Percentiles rank a stretch among this genome's conserved stretches.
These are phyloP conservation scores for Epiperipatus broadwayi DNA, from an alignment of 2,888 invertebrate species.

Conservation along the genomic window DNA sequence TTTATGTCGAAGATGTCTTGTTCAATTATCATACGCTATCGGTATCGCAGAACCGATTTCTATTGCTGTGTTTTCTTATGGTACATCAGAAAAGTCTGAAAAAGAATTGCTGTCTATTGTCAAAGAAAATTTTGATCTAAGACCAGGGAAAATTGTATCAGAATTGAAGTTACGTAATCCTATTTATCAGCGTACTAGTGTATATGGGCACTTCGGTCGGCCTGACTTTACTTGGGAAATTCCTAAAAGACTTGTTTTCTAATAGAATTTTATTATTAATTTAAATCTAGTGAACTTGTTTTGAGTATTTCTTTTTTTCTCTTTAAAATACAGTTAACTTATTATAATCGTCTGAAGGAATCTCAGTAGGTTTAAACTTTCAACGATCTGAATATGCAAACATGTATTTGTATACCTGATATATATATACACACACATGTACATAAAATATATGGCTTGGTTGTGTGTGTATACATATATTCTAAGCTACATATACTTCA, in stretches of 20 bases:
- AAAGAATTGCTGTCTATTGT: slow-evolving; percentile 33
- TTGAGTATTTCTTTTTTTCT: no score
- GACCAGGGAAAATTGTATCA: slow-evolving; percentile 36
- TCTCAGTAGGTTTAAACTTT: no score
- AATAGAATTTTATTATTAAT: neutral
- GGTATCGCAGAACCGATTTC: slow-evolving; percentile 36
- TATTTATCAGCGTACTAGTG: slow-evolving; percentile 91
- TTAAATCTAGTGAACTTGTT: no score
- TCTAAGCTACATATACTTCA: no score
- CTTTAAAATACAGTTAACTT: no score
- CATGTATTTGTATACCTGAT: no score
- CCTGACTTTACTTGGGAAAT: slow-evolving; percentile 91
- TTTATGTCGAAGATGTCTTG: slow-evolving; percentile 34
- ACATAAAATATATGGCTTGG: no score
- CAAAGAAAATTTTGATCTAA: slow-evolving; percentile 36
- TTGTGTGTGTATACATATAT: no score
- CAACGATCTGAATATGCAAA: no score
- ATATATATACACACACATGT: no score
- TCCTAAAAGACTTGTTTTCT: slow-evolving; percentile 49
- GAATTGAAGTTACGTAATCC: slow-evolving; percentile 79
- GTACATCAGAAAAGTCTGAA: slow-evolving; percentile 31
- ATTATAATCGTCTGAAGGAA: no score
- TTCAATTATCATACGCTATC: slow-evolving; percentile 38
- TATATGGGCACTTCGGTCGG: slow-evolving; percentile 96
- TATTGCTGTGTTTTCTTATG: slow-evolving; percentile 34